Conservation (phyloP, 2,113 vertebrate species). For the Typhlomys cinereus region DNA sequence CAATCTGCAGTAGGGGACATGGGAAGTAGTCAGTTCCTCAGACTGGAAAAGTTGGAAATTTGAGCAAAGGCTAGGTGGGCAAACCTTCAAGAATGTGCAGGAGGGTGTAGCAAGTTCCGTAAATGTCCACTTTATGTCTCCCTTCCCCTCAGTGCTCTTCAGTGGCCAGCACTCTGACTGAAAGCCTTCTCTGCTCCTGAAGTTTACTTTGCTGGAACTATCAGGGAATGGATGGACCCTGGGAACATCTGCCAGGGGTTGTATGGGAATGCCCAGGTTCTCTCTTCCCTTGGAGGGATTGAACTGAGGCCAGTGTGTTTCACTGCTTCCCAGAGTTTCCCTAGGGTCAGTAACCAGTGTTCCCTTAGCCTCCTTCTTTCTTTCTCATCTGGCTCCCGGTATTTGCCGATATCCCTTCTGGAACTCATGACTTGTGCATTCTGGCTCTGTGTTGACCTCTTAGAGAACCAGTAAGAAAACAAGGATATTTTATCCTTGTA, state of each 20-base stretch:
- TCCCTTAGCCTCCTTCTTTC: background rate
- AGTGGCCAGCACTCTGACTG: background rate
- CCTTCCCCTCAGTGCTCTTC: background rate
- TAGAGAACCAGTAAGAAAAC: background rate
- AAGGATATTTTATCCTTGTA: background rate
- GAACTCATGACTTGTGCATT: background rate
- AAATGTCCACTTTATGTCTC: fast-evolving
- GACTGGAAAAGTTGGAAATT: background rate
- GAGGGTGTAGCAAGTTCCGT: background rate
- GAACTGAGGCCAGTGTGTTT: background rate
- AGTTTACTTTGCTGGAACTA: background rate
- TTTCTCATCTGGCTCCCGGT: background rate
- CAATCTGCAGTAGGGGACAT: fast-evolving
- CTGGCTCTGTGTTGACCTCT: background rate
- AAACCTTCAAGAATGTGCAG: background rate
- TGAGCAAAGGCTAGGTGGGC: background rate
- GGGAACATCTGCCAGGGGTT: background rate
- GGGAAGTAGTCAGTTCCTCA: background rate
- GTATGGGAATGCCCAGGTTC: too few relatives aligned
- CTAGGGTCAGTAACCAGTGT: background rate
- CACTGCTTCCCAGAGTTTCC: background rate
- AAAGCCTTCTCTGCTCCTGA: background rate
- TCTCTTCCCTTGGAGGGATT: fast-evolving
- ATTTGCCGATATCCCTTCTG: background rate
- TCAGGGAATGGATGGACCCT: background rate